A percentile compares a stretch with the other conserved stretches of the same genome.
phyloP scores from a whole-genome alignment of 2,888 invertebrate genomes.

The Thymelicus acteon region DNA sequence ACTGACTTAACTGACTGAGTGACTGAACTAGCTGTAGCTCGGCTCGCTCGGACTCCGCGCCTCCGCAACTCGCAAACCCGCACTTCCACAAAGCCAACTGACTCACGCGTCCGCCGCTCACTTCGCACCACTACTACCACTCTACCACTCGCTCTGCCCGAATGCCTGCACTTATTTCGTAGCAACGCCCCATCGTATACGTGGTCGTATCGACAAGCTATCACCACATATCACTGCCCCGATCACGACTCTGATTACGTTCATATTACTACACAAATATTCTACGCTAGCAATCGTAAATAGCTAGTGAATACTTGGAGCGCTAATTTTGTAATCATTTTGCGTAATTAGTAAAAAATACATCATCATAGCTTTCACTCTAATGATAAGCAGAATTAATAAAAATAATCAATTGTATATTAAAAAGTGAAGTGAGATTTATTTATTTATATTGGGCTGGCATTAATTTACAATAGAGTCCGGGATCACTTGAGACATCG shows the following conservation, averaged over 20 bases:
- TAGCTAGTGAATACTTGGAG: background rate
- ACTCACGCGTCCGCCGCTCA: conserved; percentile 63
- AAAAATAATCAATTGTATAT: conserved; percentile 38
- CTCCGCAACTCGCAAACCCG: conserved; percentile 45
- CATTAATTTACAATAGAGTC: conserved; percentile 64
- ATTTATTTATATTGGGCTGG: conserved; percentile 73
- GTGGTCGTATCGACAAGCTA: conserved; percentile 10
- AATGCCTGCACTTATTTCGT: conserved; percentile 14
- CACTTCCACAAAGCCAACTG: conserved; percentile 49
- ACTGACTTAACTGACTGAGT: conserved; percentile 40
- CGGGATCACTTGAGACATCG: conserved; percentile 95
- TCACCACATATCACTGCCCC: background rate
- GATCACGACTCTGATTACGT: background rate
- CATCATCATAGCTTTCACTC: no score
- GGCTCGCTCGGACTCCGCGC: conserved; percentile 43
- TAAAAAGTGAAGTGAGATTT: conserved; percentile 73
- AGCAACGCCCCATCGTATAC: background rate
- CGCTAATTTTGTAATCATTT: background rate
- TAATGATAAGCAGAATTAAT: conserved; percentile 6
- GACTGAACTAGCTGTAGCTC: no score
- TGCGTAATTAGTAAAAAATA: conserved; percentile 19
- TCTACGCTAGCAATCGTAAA: background rate
- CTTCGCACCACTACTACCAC: conserved; percentile 58
- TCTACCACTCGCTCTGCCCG: conserved; percentile 44
- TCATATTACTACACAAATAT: background rate